Percentiles rank a stretch among this genome's conserved stretches.
Conservation (phyloP, 1,140 invertebrate species). For the Tetranychus urticae region DNA sequence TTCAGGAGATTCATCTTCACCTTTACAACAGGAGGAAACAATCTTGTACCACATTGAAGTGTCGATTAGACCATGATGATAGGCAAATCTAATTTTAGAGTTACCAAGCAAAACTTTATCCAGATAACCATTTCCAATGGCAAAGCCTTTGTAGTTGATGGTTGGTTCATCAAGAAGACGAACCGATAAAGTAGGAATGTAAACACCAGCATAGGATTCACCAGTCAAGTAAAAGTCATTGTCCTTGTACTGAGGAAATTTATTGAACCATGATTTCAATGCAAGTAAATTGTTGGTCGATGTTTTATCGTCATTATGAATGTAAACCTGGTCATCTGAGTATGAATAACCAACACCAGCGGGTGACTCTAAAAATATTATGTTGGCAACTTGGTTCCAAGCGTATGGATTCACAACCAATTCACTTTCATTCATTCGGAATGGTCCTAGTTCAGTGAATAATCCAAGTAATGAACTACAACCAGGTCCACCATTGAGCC, state of each 20-base stretch:
- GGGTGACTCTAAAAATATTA: conserved; percentile 33
- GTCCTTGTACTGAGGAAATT: conserved; percentile 25
- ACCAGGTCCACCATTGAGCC: conserved; percentile 32
- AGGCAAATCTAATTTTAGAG: neutral
- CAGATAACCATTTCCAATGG: conserved; percentile 27
- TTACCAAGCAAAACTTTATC: neutral
- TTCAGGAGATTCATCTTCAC: neutral
- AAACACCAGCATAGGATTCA: conserved; percentile 25
- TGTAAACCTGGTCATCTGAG: conserved; percentile 23
- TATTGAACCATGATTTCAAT: conserved; percentile 25
- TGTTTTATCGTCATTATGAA: conserved; percentile 24
- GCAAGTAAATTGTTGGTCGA: conserved; percentile 24
- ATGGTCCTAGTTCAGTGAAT: conserved; percentile 29
- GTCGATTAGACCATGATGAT: neutral
- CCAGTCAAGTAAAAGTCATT: conserved; percentile 24
- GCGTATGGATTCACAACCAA: conserved; percentile 22
- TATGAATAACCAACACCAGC: conserved; percentile 32
- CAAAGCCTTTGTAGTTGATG: conserved; percentile 27
- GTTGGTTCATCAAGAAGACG: conserved; percentile 20
- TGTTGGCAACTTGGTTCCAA: conserved; percentile 44
- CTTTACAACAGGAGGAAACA: neutral
- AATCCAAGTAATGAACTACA: conserved; percentile 27
- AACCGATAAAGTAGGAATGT: conserved; percentile 26
- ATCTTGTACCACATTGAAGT: neutral
- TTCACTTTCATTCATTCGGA: conserved; percentile 19